Evolutionary conservation across 1,140 invertebrate species (phyloP), one percentile per base, ranked within the genome.

Genomic region (Protaetia brevitarsis): DNA sequence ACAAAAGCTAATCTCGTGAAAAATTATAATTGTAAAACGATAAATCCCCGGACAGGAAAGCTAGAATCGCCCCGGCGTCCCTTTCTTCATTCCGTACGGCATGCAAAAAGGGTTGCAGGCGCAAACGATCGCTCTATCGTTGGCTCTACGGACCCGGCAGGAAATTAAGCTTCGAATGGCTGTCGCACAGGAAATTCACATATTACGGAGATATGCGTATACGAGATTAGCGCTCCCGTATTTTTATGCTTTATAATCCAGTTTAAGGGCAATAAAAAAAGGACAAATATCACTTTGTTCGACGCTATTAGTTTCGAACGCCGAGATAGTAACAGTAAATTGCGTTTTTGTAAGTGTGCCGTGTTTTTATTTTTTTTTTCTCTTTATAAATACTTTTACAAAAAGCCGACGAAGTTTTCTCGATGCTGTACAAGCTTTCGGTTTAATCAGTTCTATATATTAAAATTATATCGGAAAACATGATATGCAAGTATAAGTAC

Each of bases 111-210:
- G 41, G 13, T 3, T 37, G 34, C 23, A 45, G 41, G 16, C n/a
- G n/a, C 41, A 45, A 21, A 13, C 41, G 41, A 45, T 45, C 41
- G 41, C 16, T 45, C 23, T 45, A 45, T 45, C 41, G 41, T 19
- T 45, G 4, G 23, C 3, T 19, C 16, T 21, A 63, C 66, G 58
- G 51, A 37, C 63, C 37, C 45, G 63, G 64, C 66, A 64, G 66
- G 66, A 67, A 67, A 67, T 67, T 67, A 64, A 67, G 66, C 66
- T 56, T 29, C 61, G 41, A 45, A 30, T 64, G 62, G 36, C 63
- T 63, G 66, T 67, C 66, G 66, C 56, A 56, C 66, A 67, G 66
- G 66, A 67, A 67, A 67, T 67, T 64, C 66, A 64, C 66, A 67
- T 67, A 63, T 64, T 63, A 28, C 19, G 7, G 16, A 56, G 34